Conservation (phyloP, 1,140 invertebrate genomes). For the Octopus sinensis region DNA sequence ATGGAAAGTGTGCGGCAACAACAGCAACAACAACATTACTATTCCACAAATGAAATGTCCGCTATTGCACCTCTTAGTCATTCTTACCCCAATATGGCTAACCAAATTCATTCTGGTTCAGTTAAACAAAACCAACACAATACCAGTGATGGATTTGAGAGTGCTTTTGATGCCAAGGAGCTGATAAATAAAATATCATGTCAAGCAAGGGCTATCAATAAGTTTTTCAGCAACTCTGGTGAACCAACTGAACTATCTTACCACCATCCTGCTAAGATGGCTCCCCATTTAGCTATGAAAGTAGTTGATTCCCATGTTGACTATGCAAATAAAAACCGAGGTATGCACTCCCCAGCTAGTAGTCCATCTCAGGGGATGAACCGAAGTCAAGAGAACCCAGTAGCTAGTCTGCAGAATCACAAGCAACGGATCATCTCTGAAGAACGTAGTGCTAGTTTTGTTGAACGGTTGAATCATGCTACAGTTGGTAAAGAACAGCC, state of each 20-base stretch:
- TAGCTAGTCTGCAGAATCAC: neutral
- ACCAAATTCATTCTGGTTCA: neutral
- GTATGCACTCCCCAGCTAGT: slow-evolving; percentile 8
- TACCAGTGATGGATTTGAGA: slow-evolving; percentile 6
- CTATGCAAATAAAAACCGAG: neutral
- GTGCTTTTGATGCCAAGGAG: slow-evolving; percentile 12
- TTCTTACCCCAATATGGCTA: neutral
- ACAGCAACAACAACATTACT: neutral
- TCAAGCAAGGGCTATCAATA: slow-evolving; percentile 12
- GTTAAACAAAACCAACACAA: neutral
- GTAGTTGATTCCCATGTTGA: neutral
- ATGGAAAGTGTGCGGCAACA: neutral
- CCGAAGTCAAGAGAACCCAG: neutral
- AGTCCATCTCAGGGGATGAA: neutral
- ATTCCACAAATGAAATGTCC: neutral
- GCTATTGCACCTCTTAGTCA: neutral
- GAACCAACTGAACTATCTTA: slow-evolving; percentile 2
- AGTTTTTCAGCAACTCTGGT: slow-evolving; percentile 13
- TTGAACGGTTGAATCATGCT: neutral
- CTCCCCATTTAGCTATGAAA: neutral
- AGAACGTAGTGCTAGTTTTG: neutral
- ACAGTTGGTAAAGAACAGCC: neutral
- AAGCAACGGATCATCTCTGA: neutral
- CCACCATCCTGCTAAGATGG: neutral
- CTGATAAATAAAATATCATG: slow-evolving; percentile 9